These are phyloP conservation scores for Phaetusa simplex DNA, from an alignment of 2,113 vertebrate genomes.

Conservation along the genomic window DNA sequence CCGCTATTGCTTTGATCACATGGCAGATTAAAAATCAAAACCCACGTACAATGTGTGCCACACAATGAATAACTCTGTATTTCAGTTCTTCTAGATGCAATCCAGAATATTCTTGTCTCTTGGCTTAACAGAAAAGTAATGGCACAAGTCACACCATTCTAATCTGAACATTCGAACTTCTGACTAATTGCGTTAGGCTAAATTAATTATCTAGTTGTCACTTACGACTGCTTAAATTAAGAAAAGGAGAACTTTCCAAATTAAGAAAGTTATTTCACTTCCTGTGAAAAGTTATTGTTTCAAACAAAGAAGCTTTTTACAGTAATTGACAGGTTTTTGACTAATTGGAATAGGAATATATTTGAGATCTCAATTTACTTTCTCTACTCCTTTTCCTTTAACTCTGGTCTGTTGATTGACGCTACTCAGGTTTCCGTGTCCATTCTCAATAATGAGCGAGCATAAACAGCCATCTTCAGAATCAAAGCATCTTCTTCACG, in stretches of 20 bases:
- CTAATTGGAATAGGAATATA: not conserved
- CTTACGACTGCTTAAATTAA: not conserved
- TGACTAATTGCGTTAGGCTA: not conserved
- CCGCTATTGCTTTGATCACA: not conserved
- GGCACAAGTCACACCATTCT: not conserved
- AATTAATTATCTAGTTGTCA: not conserved
- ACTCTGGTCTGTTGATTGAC: not conserved
- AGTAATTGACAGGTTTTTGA: not conserved
- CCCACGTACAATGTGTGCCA: not conserved
- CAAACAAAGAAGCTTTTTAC: not conserved
- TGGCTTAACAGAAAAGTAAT: not conserved
- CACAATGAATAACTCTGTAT: not conserved
- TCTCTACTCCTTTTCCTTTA: not conserved
- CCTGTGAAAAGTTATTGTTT: not conserved
- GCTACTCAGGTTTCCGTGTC: not conserved
- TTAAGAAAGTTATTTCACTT: not conserved
- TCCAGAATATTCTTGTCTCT: not conserved
- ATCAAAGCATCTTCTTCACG: not conserved
- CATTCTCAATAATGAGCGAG: not conserved
- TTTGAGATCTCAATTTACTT: not conserved
- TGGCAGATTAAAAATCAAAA: not conserved
- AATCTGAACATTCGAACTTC: not conserved
- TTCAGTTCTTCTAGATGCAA: not conserved
- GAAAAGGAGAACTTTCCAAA: not conserved
- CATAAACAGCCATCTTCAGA: not conserved